These are phyloP conservation scores for Tachina grossa DNA, from an alignment of 2,888 invertebrate species.

Conservation along the genomic window DNA sequence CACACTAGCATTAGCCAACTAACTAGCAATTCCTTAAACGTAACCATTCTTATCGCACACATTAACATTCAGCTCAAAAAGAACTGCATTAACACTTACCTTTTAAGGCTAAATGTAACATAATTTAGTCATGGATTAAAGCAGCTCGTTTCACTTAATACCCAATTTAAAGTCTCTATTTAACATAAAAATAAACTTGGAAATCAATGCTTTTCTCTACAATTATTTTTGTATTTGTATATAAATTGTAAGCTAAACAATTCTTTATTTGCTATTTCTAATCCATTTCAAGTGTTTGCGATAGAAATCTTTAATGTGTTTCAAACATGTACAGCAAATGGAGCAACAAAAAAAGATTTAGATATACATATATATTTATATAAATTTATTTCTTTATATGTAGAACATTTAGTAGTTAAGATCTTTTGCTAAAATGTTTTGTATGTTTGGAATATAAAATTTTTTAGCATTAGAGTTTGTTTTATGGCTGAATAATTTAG, in stretches of 20 bases:
- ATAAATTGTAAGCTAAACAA: neutral
- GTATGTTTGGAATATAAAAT: constrained; percentile 27
- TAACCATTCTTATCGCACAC: neutral
- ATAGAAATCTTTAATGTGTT: constrained; percentile 40
- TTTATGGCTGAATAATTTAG: constrained; percentile 28
- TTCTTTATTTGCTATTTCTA: constrained; percentile 2
- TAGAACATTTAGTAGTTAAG: constrained; percentile 40
- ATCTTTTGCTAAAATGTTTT: constrained; percentile 15
- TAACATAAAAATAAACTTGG: neutral
- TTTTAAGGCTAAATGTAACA: constrained; percentile 26
- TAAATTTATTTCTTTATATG: constrained; percentile 16
- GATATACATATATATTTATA: constrained; percentile 11
- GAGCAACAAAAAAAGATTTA: neutral
- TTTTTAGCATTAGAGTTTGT: neutral
- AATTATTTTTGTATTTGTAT: neutral
- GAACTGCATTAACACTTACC: constrained; percentile 33
- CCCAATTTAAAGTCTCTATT: constrained; percentile 16
- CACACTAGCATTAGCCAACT: neutral
- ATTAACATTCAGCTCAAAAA: constrained; percentile 14
- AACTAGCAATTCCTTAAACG: constrained; percentile 10
- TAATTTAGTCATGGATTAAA: constrained; percentile 32
- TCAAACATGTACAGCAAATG: constrained; percentile 36
- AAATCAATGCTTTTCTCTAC: neutral
- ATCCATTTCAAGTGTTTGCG: constrained; percentile 4
- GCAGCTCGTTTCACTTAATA: neutral